phyloP scores from a whole-genome alignment of 2,888 invertebrate species.

The Drosophila merina region DNA sequence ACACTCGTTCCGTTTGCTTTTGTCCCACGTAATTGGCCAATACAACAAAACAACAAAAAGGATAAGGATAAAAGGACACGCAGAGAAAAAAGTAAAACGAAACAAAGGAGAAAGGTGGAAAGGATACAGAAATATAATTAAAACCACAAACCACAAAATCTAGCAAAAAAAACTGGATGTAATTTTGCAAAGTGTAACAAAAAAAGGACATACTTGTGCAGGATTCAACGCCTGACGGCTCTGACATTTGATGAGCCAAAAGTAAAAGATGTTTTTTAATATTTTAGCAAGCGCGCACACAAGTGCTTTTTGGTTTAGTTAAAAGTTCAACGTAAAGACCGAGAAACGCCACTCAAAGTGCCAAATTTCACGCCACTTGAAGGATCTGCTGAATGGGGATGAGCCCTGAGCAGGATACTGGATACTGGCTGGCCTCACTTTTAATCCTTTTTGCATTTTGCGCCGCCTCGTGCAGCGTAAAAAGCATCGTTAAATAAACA shows the following conservation, averaged over 20 bases:
- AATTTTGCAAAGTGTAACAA: not conserved
- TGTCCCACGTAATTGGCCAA: slow-evolving; percentile 56
- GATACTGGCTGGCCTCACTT: slow-evolving; percentile 30
- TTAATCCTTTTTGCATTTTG: slow-evolving; percentile 74
- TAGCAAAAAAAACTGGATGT: no score
- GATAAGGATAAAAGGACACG: no score
- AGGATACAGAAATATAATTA: no score
- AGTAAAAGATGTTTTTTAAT: slow-evolving; percentile 70
- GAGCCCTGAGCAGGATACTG: not conserved
- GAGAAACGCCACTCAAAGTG: slow-evolving; percentile 62
- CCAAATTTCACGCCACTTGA: slow-evolving; percentile 74
- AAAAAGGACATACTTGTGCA: not conserved
- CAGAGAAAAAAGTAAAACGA: not conserved
- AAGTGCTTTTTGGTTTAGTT: slow-evolving; percentile 36
- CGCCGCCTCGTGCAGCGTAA: slow-evolving; percentile 62
- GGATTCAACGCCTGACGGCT: slow-evolving; percentile 35
- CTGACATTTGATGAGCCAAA: slow-evolving; percentile 62
- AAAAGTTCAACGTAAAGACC: slow-evolving; percentile 42
- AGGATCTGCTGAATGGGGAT: slow-evolving; percentile 21
- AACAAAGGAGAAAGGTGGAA: not conserved
- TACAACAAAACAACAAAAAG: slow-evolving; percentile 1
- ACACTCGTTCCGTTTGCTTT: slow-evolving; percentile 53
- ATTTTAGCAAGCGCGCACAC: slow-evolving; percentile 51
- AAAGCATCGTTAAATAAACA: slow-evolving; percentile 79
- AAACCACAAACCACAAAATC: no score